A percentile compares a stretch with the other conserved stretches of the same genome.
Evolutionary conservation across 2,888 invertebrate species (phyloP).

Genomic region (Deilephila porcellus): DNA sequence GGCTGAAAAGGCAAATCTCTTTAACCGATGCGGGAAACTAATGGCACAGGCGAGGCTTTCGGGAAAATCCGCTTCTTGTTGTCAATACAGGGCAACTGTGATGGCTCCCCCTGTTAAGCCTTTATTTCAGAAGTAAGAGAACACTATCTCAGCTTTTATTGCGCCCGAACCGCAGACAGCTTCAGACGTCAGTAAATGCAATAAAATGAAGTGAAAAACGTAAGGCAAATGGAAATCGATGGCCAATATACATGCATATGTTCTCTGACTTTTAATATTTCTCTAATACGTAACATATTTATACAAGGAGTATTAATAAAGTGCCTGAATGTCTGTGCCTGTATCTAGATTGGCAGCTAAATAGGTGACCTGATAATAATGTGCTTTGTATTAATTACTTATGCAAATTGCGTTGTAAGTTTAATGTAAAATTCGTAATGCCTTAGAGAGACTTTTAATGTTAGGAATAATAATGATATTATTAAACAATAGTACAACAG

Average conservation of each 20-base stretch:
- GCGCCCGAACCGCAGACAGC: constrained; percentile 63
- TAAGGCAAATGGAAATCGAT: constrained; percentile 55
- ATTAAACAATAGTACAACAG: too few relatives aligned
- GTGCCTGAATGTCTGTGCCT: background rate
- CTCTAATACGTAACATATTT: background rate
- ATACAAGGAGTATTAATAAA: background rate
- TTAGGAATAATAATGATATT: too few relatives aligned
- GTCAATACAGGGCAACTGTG: constrained; percentile 83
- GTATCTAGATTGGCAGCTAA: too few relatives aligned
- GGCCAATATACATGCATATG: constrained; percentile 32
- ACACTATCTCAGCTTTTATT: constrained; percentile 81
- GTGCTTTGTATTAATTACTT: too few relatives aligned
- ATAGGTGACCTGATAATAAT: too few relatives aligned
- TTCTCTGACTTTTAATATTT: constrained; percentile 22
- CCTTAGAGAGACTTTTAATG: too few relatives aligned
- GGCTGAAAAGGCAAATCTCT: constrained; percentile 80
- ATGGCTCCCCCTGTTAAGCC: constrained; percentile 81
- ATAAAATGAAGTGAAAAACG: constrained; percentile 59
- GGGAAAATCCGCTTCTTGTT: constrained; percentile 83
- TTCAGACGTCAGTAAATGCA: constrained; percentile 64
- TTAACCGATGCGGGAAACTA: constrained; percentile 84
- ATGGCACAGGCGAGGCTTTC: constrained; percentile 84
- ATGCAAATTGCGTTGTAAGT: too few relatives aligned
- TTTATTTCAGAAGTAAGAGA: constrained; percentile 78
- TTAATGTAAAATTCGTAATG: too few relatives aligned